A percentile compares a stretch with the other conserved stretches of the same genome.
phyloP scores from a whole-genome alignment of 2,113 vertebrate species.

The Aphyosemion australe region DNA sequence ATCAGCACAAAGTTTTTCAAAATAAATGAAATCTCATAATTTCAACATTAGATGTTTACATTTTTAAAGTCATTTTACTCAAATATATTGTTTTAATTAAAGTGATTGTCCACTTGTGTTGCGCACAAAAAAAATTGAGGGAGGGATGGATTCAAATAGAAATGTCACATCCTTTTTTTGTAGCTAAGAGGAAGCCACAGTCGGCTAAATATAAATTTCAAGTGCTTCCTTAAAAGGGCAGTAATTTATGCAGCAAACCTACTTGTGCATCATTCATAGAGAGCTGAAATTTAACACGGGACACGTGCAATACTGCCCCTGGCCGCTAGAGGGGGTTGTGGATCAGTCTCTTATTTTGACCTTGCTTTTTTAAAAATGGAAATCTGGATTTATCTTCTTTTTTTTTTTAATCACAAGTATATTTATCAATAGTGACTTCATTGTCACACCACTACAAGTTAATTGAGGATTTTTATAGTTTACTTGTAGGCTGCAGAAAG shows the following conservation, averaged over 20 bases:
- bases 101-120: too few relatives aligned
- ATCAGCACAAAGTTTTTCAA: too few relatives aligned
- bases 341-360: conserved; percentile 66
- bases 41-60: too few relatives aligned
- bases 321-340: conserved; percentile 69
- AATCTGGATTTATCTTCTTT: conserved; percentile 19
- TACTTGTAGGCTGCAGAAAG: conserved; percentile 59
- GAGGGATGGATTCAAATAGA: not conserved
- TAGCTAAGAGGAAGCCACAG: conserved; percentile 13
- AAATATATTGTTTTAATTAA: not conserved
- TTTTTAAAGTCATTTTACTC: too few relatives aligned
- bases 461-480: conserved; percentile 10
- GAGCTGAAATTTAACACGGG: not conserved
- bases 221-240: conserved; percentile 29
- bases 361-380: conserved; percentile 63
- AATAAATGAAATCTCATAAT: too few relatives aligned
- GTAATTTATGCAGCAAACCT: conserved; percentile 27
- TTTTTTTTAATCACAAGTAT: too few relatives aligned
- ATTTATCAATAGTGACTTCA: conserved; percentile 11
- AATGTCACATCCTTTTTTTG: conserved; percentile 5
- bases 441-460: conserved; percentile 28
- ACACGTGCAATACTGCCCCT: conserved; percentile 4
- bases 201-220: conserved; percentile 27
- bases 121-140: not conserved
- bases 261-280: conserved; percentile 16